Base-by-base conservation (phyloP, 53 echinoderm and acorn worm species). In the Paracentrotus lividus region DNA sequence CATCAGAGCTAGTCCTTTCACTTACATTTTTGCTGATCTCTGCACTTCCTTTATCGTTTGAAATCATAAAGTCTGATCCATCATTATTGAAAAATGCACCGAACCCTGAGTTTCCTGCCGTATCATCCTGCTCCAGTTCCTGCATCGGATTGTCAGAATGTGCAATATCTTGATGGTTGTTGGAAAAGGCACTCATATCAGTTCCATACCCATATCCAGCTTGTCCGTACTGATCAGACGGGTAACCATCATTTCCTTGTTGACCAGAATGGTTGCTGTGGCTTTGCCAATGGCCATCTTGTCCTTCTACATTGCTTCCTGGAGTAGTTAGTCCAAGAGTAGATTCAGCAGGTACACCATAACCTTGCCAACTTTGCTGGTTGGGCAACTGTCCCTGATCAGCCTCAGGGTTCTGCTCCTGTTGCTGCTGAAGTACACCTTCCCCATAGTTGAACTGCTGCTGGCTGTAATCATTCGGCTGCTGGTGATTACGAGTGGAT, bases 41-140 rank as follows among this genome's bases (percentile, higher is more conserved):
- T 55, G 58, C 42, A 81, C 81, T 57, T 5, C 81, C 81, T 57
- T 78, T 78, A 44, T 44, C 81, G 15, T 59, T 92, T n/a, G 81
- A 55, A 12, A 42, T 77, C 42, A 43, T 43, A 92, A 92, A 78
- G 14, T 92, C 92, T 92, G 92, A 78, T 56, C 81, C 92, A 92
- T 92, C 92, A 81, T 92, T 81, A 92, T 92, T 58, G 81, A 78
- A 92, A 55, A 92, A 92, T 54, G 58, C 81, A 42, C 92, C 92
- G 81, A 92, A 58, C 21, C 92, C 92, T 40, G 92, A 77, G 76
- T 40, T 33, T n/a, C 77, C 55, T 23, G 77, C 55, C 9, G 57
- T 29, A 78, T 92, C 92, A 2, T 77, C 92, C 76, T 72, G 91
- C 33, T 92, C 92, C 21, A 81, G 33, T 54, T 38, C 58, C 55